Base-by-base conservation (phyloP, 2,888 invertebrate species). In the Panzeria rudis region DNA sequence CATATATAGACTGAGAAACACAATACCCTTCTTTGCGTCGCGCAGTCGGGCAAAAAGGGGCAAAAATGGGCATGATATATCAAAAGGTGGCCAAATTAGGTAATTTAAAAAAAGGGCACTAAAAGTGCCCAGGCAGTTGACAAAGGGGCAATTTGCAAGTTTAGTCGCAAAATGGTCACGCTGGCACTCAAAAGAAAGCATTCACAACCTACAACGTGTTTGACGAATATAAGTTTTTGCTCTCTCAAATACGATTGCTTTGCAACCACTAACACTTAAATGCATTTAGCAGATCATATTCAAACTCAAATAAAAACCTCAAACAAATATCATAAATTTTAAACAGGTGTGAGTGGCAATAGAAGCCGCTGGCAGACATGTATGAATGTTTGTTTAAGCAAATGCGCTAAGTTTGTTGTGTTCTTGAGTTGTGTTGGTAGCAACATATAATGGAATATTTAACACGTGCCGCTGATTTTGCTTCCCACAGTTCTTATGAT, bases 401-500 rank as follows among this genome's bases (percentile, higher is more conserved):
- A 50, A 17, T 20, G 32, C 11, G 13, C 15, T 17, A 50, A 17
- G 6, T 38, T 61, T 29, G 44, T 8, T 44, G 20, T 8, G 38
- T 11, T 38, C 38, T 32, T 69, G 50, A 61, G 29, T 54, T 79
- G 71, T 71, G 78, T 29, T 20, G 50, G 59, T 11, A 38, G 11
- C 11, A 38, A 3, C 29, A 29, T 38, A 38, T 13, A 38, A 38
- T 38, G 8, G 38, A 38, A 38, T 38, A n/a, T 20, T 50, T 38
- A 54, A 52, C 79, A 54, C 64, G 72, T 72, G 72, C 64, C 64
- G 35, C 35, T 79, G 54, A 64, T 79, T 71, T 35, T 35, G 44
- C 35, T 38, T n/a, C 8, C n/a, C 32, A 20, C 1, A 20, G 8
- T 32, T 54, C 54, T 41, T 2, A 25, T 56, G 11, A 80, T 44